These are phyloP conservation scores for Eledona agricola DNA, from an alignment of 2,888 invertebrate genomes.

Conservation along the genomic window DNA sequence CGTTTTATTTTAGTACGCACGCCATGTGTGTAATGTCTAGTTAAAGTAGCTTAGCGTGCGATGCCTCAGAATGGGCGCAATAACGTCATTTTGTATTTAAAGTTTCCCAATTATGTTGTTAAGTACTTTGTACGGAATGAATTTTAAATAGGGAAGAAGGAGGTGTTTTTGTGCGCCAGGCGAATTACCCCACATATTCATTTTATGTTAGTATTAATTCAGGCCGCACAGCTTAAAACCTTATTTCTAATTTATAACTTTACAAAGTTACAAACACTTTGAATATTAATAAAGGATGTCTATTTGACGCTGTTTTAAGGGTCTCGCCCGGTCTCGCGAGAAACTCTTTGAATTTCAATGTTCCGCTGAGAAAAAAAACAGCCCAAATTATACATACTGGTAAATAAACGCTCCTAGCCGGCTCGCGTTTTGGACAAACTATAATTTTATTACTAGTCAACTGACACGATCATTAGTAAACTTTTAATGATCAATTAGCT, in stretches of 20 bases:
- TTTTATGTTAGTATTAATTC: conserved; percentile 48
- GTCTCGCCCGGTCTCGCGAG: conserved; percentile 13
- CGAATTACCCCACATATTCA: conserved; percentile 41
- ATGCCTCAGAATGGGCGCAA: no score
- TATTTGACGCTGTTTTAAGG: conserved; percentile 29
- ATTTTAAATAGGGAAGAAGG: conserved; percentile 49
- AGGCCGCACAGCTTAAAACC: conserved; percentile 44
- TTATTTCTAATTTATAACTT: conserved; percentile 48
- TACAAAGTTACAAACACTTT: conserved; percentile 41
- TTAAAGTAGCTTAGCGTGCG: no score
- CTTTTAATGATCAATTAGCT: conserved; percentile 37
- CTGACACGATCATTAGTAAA: conserved; percentile 26
- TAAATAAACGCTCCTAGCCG: conserved; percentile 8
- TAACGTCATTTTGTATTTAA: conserved; percentile 48
- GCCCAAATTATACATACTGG: conserved; percentile 21
- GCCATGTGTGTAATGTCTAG: no score
- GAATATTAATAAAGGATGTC: conserved; percentile 37
- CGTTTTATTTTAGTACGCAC: no score
- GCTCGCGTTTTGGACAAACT: conserved; percentile 5
- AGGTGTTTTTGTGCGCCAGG: conserved; percentile 36
- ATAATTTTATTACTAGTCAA: conserved; percentile 17
- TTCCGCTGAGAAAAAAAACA: conserved; percentile 1
- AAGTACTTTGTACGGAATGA: conserved; percentile 53
- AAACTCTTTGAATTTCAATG: conserved; percentile 10
- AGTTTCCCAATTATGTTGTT: conserved; percentile 54